A percentile compares a stretch with the other conserved stretches of the same genome.
Conservation (phyloP, 2,888 invertebrate genomes). For the Syrphus vitripennis region DNA sequence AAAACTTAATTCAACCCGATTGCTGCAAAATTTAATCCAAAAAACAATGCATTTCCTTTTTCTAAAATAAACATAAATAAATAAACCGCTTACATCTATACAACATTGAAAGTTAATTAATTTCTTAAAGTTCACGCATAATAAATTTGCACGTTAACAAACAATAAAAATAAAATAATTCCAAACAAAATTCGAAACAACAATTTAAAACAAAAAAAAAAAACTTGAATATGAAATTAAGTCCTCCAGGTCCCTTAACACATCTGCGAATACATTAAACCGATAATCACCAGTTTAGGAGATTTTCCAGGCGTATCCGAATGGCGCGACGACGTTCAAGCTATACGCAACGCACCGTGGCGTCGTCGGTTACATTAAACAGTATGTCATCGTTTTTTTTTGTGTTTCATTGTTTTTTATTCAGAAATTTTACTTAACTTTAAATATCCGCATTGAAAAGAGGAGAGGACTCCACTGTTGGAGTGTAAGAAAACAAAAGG, state of each 20-base stretch:
- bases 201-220: conserved; percentile 41
- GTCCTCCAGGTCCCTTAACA: conserved; percentile 21
- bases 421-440: background rate
- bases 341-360: background rate
- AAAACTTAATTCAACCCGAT: too few relatives aligned
- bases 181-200: conserved; percentile 15
- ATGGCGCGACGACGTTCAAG: background rate
- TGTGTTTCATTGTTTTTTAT: background rate
- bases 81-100: conserved; percentile 5
- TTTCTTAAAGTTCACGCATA: conserved; percentile 40
- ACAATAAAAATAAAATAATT: conserved; percentile 34
- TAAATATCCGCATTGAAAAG: background rate
- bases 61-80: background rate
- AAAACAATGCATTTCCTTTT: background rate
- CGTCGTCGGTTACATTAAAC: background rate
- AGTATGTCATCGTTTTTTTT: conserved; percentile 16
- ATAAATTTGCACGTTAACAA: conserved; percentile 41
- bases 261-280: conserved; percentile 56
- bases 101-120: conserved; percentile 53
- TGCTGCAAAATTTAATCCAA: too few relatives aligned
- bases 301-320: background rate
- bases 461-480: too few relatives aligned
- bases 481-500: background rate
- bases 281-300: conserved; percentile 61
- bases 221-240: conserved; percentile 44